Evolutionary conservation across 2,113 vertebrate genomes (phyloP).

Genomic region (Sciurus niger): DNA sequence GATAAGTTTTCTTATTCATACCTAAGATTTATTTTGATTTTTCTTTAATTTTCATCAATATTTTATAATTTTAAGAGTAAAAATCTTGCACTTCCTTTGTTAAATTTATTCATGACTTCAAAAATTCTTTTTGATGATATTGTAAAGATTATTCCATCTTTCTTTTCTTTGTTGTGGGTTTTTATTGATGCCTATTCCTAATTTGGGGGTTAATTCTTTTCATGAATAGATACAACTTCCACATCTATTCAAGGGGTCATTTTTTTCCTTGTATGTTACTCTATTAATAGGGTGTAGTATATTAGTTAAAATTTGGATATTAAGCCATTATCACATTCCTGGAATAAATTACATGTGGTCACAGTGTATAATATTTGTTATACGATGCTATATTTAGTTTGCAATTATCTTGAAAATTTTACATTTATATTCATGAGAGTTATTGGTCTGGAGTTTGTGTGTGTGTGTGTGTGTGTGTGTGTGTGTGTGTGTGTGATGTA

Average conservation of each 20-base stretch:
- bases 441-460: not conserved
- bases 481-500: not conserved
- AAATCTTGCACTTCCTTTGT: not conserved
- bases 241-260: not conserved
- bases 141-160: not conserved
- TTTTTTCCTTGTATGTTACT: not conserved
- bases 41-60: not conserved
- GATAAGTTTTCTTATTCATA: not conserved
- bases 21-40: not conserved
- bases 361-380: not conserved
- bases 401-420: not conserved
- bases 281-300: not conserved
- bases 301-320: not conserved
- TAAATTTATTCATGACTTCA: not conserved
- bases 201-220: not conserved
- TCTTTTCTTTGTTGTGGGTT: not conserved
- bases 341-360: not conserved
- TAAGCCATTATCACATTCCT: not conserved
- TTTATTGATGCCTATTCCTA: not conserved
- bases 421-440: not conserved
- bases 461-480: not conserved
- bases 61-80: not conserved
- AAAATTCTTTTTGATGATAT: not conserved
- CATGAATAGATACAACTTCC: not conserved
- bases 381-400: not conserved